A percentile compares a stretch with the other conserved stretches of the same genome.
phyloP scores from a whole-genome alignment of 2,888 invertebrate species.

The Platypus cylindrus region DNA sequence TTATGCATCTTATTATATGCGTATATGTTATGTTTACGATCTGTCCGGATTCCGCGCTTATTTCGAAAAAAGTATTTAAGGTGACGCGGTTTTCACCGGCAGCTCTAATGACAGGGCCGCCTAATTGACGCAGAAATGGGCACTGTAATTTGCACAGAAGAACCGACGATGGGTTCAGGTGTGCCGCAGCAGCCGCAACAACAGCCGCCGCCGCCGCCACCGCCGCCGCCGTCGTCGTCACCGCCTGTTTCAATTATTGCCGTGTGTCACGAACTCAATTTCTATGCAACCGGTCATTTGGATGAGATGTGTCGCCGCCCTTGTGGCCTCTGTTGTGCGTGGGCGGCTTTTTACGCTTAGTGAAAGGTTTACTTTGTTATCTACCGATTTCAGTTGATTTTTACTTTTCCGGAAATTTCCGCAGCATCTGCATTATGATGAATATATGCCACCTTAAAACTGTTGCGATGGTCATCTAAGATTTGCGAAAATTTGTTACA shows the following conservation, averaged over 20 bases:
- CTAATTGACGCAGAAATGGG: constrained; percentile 36
- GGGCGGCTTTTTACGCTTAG: constrained; percentile 9
- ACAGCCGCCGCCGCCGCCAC: no score
- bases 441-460: no score
- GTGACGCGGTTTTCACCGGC: constrained; percentile 28
- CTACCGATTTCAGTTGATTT: no score
- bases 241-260: constrained; percentile 31
- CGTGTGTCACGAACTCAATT: constrained; percentile 34
- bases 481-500: no score
- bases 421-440: no score
- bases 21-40: no score
- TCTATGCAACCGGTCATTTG: constrained; percentile 29
- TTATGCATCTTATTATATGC: no score
- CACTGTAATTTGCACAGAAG: constrained; percentile 31
- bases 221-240: neutral
- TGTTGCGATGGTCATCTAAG: no score
- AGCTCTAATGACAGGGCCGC: constrained; percentile 34
- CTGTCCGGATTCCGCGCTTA: no score
- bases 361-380: constrained; percentile 14
- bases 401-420: no score
- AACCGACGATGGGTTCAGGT: constrained; percentile 29
- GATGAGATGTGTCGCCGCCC: constrained; percentile 6
- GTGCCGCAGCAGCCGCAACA: constrained; percentile 13
- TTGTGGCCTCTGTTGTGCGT: constrained; percentile 3
- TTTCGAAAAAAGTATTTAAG: no score